A percentile compares a stretch with the other conserved stretches of the same genome.
Conservation (phyloP, 2,888 invertebrate species). For the Eulithis prunata region DNA sequence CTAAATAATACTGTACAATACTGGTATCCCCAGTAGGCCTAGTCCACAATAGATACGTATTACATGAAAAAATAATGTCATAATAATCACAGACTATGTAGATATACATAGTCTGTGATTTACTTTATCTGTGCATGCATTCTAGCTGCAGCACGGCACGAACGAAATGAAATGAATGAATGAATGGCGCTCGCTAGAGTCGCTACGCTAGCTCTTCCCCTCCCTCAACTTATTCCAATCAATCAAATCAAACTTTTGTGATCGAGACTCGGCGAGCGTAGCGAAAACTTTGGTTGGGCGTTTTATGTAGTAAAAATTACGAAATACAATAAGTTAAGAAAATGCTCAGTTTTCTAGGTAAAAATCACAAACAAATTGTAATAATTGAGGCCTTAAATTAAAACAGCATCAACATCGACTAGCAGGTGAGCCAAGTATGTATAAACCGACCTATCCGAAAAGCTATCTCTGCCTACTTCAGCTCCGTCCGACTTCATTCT, state of each 20-base stretch:
- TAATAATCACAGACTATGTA: too few species aligned
- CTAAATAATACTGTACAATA: too few species aligned
- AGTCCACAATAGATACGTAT: too few species aligned
- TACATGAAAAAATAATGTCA: too few species aligned
- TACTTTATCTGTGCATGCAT: too few species aligned
- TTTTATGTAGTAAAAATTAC: slow-evolving; percentile 4
- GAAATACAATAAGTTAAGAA: slow-evolving; percentile 18
- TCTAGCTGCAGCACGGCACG: too few species aligned
- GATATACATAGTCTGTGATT: too few species aligned
- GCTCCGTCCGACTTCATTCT: slow-evolving; percentile 24
- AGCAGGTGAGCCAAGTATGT: slow-evolving; percentile 69
- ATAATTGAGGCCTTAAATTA: slow-evolving; percentile 31
- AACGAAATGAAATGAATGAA: too few species aligned
- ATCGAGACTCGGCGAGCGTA: not conserved
- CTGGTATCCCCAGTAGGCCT: too few species aligned
- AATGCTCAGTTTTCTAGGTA: slow-evolving; percentile 38
- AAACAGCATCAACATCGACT: slow-evolving; percentile 72
- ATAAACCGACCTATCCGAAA: slow-evolving; percentile 55
- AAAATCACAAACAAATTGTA: slow-evolving; percentile 20
- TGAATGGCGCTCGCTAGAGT: too few species aligned
- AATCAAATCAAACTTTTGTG: slow-evolving; percentile 14
- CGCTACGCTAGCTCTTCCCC: too few species aligned
- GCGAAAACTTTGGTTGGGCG: slow-evolving; percentile 5
- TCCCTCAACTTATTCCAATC: too few species aligned
- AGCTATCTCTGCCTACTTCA: slow-evolving; percentile 34